phyloP scores from a whole-genome alignment of 2,797 vertebrate species.

The Okamejei kenojei region DNA sequence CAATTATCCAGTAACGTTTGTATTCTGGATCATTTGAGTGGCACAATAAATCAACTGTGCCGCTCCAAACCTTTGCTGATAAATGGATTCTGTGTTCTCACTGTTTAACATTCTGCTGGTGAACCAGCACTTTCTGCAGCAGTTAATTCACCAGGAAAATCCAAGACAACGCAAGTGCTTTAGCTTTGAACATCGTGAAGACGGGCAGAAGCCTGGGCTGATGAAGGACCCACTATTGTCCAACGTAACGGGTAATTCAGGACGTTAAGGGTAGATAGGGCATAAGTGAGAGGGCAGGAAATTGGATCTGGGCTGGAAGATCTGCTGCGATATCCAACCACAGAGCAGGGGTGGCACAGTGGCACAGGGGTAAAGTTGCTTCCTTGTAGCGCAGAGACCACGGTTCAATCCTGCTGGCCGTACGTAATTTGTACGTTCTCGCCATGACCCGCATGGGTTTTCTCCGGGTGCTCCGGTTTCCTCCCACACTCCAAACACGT shows the following conservation, averaged over 20 bases:
- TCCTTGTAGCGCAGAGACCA: no score
- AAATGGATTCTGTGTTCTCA: not conserved
- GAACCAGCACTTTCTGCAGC: not conserved
- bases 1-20: not conserved
- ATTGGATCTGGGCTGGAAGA: not conserved
- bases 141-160: not conserved
- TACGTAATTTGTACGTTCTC: no score
- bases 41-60: not conserved
- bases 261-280: not conserved
- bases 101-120: not conserved
- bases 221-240: not conserved
- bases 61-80: not conserved
- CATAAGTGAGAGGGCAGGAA: not conserved
- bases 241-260: not conserved
- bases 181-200: not conserved
- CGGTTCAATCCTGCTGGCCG: no score
- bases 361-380: no score
- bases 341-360: no score
- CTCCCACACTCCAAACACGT: no score
- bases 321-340: no score
- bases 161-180: not conserved
- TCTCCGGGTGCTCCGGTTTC: no score
- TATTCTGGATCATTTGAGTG: not conserved
- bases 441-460: no score
- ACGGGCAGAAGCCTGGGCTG: not conserved